Percentiles rank a stretch among this genome's conserved stretches.
Conservation (phyloP, 1,140 invertebrate genomes). For the Cardiocondyla obscurior region DNA sequence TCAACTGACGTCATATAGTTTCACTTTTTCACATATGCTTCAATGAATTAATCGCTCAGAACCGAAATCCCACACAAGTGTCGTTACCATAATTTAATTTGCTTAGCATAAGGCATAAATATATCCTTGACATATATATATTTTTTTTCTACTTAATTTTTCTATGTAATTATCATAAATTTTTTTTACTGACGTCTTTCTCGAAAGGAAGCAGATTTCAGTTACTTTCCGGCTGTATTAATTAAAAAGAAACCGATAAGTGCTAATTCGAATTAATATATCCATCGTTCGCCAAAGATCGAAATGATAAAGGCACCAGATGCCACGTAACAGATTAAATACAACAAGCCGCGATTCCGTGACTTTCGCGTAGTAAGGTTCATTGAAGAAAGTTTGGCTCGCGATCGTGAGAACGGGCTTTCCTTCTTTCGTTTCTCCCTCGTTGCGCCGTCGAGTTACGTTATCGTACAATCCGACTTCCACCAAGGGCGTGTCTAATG, state of each 20-base stretch:
- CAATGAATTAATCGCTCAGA: neutral
- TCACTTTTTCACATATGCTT: neutral
- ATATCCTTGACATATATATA: neutral
- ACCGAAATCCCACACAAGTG: no score
- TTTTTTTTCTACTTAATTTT: neutral
- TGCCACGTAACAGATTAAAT: constrained; percentile 4
- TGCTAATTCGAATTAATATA: neutral
- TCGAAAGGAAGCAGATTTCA: neutral
- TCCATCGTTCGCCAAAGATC: neutral
- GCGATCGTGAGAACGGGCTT: constrained; percentile 33
- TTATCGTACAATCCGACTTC: constrained; percentile 47
- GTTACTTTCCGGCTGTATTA: neutral
- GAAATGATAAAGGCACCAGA: neutral
- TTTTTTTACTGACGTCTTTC: neutral
- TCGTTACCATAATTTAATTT: no score
- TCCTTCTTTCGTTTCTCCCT: neutral
- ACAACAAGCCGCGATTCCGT: neutral
- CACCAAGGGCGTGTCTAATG: constrained; percentile 59
- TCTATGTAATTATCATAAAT: neutral
- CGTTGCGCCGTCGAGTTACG: constrained; percentile 13
- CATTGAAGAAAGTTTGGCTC: constrained; percentile 9
- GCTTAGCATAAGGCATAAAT: no score
- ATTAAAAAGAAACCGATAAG: neutral
- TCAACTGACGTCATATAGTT: neutral
- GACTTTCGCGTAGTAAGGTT: neutral